Base-by-base conservation (phyloP, 2,113 vertebrate genomes). In the Nothoprocta perdicaria region DNA sequence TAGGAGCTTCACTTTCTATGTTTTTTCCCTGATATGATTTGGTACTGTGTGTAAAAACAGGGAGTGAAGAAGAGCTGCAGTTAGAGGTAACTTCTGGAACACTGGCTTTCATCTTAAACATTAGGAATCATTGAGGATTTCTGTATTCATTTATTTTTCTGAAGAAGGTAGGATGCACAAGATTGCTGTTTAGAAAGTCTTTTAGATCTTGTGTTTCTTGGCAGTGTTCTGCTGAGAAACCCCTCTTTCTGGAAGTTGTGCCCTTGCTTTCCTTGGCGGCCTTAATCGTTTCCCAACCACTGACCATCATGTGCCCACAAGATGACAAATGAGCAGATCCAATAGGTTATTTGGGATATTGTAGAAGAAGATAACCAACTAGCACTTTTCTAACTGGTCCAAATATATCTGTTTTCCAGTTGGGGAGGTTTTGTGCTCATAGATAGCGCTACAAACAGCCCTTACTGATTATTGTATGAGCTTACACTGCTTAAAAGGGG, bases 271-370 rank as follows among this genome's bases (percentile, higher is more conserved):
- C 48, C 48, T 43, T 40, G 50, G 63, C 77, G 74, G 75, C 60
- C 26, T 60, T 63, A 14, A 17, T 3, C 6, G n/a, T 80, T 60
- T 58, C 38, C 65, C 68, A 68, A 26, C 61, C 65, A 43, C 81
- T 87, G 67, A 71, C 61, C 68, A 38, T 75, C 53, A 21, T 0
- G 2, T 10, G 29, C 68, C 68, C 61, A 3, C 79, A 72, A 76
- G 74, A 68, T 17, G 79, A 17, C 10, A 24, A 46, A 52, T 6
- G 52, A 57, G 29, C 72, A 41, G 72, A 53, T 7, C 10, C 0
- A 14, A 88, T 85, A 53, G 0, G 0, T 27, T 24, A 0, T 15
- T 80, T 31, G 46, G 63, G 46, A 2, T 24, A 13, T 2, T 92
- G 82, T 60, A 17, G 63, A 87, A 43, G 27, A 29, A 67, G 67